Evolutionary conservation across 2,888 invertebrate species (phyloP).

Genomic region (Amiota communis): DNA sequence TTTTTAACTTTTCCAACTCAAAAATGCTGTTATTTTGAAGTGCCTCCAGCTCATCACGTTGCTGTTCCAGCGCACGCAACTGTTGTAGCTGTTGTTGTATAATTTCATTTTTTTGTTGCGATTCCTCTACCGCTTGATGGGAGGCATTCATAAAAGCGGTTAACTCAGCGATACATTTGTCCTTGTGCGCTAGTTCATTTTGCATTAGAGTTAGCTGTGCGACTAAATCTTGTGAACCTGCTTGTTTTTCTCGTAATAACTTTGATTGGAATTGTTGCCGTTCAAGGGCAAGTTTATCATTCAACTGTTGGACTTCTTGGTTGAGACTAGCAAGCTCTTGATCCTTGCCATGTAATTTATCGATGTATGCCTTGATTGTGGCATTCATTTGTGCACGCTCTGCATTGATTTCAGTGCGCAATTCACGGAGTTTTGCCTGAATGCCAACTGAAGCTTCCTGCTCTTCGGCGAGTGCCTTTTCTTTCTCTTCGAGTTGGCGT

Average conservation of each 20-base stretch:
- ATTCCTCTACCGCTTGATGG: conserved; percentile 62
- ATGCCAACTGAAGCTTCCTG: conserved; percentile 83
- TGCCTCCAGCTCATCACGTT: conserved; percentile 69
- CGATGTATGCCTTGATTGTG: conserved; percentile 65
- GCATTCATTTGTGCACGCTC: conserved; percentile 70
- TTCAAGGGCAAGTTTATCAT: conserved; percentile 68
- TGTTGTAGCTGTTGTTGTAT: conserved; percentile 66
- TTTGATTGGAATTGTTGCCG: conserved; percentile 71
- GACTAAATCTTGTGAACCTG: conserved; percentile 68
- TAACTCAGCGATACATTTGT: conserved; percentile 68
- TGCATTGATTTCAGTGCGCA: conserved; percentile 76
- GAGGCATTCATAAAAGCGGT: conserved; percentile 65
- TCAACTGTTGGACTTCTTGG: conserved; percentile 67
- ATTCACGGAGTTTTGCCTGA: conserved; percentile 85
- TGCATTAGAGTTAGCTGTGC: conserved; percentile 69
- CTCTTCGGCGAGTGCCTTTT: conserved; percentile 83
- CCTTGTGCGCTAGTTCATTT: conserved; percentile 68
- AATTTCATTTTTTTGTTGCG: conserved; percentile 67
- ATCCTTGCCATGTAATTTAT: conserved; percentile 68
- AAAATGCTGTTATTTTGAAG: conserved; percentile 67
- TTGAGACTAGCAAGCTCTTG: conserved; percentile 64
- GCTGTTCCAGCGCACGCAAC: conserved; percentile 65
- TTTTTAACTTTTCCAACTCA: conserved; percentile 69
- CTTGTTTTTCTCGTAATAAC: conserved; percentile 68
- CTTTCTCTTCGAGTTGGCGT: conserved; percentile 91